phyloP scores from a whole-genome alignment of 1,140 invertebrate species.

The Bombyx mandarina region DNA sequence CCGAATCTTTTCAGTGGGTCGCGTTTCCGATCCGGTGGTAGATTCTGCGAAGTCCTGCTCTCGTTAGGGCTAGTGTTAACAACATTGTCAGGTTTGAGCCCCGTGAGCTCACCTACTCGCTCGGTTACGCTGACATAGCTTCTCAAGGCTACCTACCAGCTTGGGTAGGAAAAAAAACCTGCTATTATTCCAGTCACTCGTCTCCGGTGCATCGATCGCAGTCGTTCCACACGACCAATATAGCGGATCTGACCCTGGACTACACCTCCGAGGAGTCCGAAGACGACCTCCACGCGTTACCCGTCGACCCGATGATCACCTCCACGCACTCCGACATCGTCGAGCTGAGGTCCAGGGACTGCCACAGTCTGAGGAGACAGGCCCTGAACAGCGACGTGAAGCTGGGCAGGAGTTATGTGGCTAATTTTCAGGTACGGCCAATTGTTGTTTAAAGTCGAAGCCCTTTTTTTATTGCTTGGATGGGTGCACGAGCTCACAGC shows the following conservation, averaged over 20 bases:
- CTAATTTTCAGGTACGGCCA: slow-evolving; percentile 47
- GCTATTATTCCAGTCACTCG: slow-evolving; percentile 45
- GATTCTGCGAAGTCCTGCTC: no score
- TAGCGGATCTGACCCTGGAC: slow-evolving; percentile 46
- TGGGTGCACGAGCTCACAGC: no score
- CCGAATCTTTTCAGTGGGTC: no score
- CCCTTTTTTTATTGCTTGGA: no score
- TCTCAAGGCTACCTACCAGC: no score
- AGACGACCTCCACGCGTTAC: slow-evolving; percentile 35
- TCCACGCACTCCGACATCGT: slow-evolving; percentile 56
- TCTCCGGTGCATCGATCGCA: slow-evolving; percentile 66
- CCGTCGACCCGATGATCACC: slow-evolving; percentile 48
- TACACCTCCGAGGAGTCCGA: slow-evolving; percentile 53
- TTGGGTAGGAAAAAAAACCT: neutral
- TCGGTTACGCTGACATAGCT: no score
- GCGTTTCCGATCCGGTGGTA: no score
- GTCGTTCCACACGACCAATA: slow-evolving; percentile 61
- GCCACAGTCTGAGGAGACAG: slow-evolving; percentile 33
- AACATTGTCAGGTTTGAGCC: no score
- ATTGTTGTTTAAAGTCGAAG: no score
- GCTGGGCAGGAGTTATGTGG: slow-evolving; percentile 47
- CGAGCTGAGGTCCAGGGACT: slow-evolving; percentile 33
- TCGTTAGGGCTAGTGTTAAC: no score
- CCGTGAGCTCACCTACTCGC: no score
- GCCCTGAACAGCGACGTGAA: slow-evolving; percentile 44